These are phyloP conservation scores for Phoenoteleia sp. DNA, from an alignment of 2,888 invertebrate species.

Conservation along the genomic window DNA sequence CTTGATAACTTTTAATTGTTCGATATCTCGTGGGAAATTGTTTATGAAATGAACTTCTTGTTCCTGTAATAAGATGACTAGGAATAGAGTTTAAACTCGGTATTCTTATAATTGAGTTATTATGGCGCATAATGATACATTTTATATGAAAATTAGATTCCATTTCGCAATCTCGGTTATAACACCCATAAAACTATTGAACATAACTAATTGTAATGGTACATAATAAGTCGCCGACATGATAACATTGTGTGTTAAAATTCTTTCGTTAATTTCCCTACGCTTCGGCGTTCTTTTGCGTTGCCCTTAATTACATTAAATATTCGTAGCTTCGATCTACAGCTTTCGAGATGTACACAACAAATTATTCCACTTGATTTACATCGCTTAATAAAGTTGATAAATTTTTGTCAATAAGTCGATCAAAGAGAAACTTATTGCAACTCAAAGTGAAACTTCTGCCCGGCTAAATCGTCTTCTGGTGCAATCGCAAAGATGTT, in stretches of 20 bases:
- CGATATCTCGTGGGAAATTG: background rate
- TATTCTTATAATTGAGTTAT: slow-evolving; percentile 25
- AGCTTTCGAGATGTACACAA: background rate
- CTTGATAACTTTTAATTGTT: background rate
- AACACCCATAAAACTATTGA: slow-evolving; percentile 3
- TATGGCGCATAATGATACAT: slow-evolving; percentile 15
- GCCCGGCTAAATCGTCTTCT: background rate
- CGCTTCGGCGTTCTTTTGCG: too few species aligned
- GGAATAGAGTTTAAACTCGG: background rate
- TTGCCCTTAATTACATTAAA: too few species aligned
- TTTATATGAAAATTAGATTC: slow-evolving; percentile 12
- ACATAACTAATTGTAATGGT: slow-evolving; percentile 9
- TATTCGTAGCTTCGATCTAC: too few species aligned
- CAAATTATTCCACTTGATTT: background rate
- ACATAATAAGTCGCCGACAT: too few species aligned
- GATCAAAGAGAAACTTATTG: background rate
- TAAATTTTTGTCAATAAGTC: background rate
- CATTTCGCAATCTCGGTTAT: slow-evolving; percentile 12
- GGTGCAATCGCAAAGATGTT: slow-evolving; percentile 24
- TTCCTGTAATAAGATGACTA: background rate
- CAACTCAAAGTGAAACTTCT: slow-evolving; percentile 3
- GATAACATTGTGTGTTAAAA: too few species aligned
- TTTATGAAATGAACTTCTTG: background rate
- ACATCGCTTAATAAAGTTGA: background rate
- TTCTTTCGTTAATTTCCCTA: too few species aligned